phyloP scores from a whole-genome alignment of 2,888 invertebrate genomes.

The Hedychridium roseum region DNA sequence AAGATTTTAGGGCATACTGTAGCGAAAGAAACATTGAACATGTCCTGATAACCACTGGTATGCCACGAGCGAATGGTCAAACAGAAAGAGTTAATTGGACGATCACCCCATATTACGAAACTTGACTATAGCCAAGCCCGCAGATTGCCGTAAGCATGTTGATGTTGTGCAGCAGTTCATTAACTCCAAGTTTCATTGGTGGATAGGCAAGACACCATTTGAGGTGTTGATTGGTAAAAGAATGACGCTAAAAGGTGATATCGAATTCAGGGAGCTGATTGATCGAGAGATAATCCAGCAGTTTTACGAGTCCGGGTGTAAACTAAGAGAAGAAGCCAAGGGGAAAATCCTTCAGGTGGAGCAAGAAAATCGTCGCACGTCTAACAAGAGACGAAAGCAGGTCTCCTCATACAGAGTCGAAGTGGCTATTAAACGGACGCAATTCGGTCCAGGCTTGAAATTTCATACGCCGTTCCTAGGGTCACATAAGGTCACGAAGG shows the following conservation, averaged over 20 bases:
- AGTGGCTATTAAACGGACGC: slow-evolving; percentile 18
- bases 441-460: slow-evolving; percentile 15
- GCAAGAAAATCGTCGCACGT: slow-evolving; percentile 12
- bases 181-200: slow-evolving; percentile 8
- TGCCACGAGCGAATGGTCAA: neutral
- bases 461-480: slow-evolving; percentile 12
- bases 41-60: neutral
- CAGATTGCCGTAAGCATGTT: slow-evolving; percentile 11
- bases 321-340: neutral
- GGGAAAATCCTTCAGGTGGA: neutral
- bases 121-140: slow-evolving; percentile 3
- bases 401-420: slow-evolving; percentile 1
- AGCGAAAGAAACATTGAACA: neutral
- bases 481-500: slow-evolving; percentile 8
- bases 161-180: slow-evolving; percentile 5
- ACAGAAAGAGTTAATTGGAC: slow-evolving; percentile 5
- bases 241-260: neutral
- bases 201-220: slow-evolving; percentile 2
- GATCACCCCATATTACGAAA: slow-evolving; percentile 6
- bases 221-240: neutral
- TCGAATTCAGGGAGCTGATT: neutral
- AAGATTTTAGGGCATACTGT: slow-evolving; percentile 3
- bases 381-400: slow-evolving; percentile 9
- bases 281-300: neutral
- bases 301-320: neutral